Evolutionary conservation across 2,888 invertebrate genomes (phyloP).

Genomic region (Conomelus anceps): DNA sequence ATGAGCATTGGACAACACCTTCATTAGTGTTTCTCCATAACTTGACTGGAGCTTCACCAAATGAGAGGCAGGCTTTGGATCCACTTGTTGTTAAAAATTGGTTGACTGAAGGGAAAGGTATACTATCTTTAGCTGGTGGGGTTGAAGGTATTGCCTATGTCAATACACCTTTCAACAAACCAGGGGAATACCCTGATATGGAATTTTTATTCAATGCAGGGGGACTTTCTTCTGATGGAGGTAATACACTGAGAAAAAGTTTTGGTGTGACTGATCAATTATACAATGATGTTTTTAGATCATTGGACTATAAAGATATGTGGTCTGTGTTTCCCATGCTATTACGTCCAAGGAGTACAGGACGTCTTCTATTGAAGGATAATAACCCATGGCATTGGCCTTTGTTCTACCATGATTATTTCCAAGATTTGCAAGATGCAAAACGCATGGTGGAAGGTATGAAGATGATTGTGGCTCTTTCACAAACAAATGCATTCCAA

Average conservation of each 20-base stretch:
- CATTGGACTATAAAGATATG: slow-evolving; percentile 45
- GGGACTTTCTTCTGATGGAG: slow-evolving; percentile 51
- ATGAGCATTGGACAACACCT: slow-evolving; percentile 60
- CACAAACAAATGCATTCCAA: slow-evolving; percentile 31
- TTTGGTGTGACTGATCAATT: slow-evolving; percentile 44
- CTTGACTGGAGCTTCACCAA: slow-evolving; percentile 35
- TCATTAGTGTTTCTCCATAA: slow-evolving; percentile 51
- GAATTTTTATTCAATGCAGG: slow-evolving; percentile 60
- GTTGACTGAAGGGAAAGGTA: slow-evolving; percentile 35
- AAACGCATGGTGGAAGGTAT: slow-evolving; percentile 33
- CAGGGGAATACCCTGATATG: slow-evolving; percentile 54
- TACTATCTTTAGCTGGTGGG: slow-evolving; percentile 49
- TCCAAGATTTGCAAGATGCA: slow-evolving; percentile 42
- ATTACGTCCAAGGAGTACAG: slow-evolving; percentile 50
- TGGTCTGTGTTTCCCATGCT: slow-evolving; percentile 51
- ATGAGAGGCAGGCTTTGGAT: slow-evolving; percentile 20
- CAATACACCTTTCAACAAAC: slow-evolving; percentile 50
- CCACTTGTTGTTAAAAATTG: slow-evolving; percentile 27
- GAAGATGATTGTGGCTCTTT: slow-evolving; percentile 30
- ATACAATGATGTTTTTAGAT: slow-evolving; percentile 44
- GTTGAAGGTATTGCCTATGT: slow-evolving; percentile 54
- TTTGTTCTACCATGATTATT: slow-evolving; percentile 47
- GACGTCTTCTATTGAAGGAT: slow-evolving; percentile 44
- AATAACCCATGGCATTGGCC: slow-evolving; percentile 47
- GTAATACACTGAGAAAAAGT: slow-evolving; percentile 44